These are phyloP conservation scores for Arrhamphus sclerolepis DNA, from an alignment of 2,797 vertebrate species.

Conservation along the genomic window DNA sequence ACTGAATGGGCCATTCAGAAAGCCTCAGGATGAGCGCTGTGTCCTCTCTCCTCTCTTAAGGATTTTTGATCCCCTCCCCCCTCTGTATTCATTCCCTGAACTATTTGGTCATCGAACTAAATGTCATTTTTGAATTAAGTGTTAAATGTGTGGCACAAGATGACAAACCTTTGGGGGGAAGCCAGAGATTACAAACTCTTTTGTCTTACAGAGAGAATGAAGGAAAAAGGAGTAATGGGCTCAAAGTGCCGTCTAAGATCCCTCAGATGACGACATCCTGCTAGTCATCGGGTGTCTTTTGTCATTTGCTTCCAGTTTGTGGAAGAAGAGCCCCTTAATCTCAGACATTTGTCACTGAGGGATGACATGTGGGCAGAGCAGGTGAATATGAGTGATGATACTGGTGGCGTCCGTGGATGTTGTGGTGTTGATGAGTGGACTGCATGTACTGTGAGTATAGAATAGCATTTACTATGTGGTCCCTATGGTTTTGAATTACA, in stretches of 20 bases:
- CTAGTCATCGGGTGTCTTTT: neutral
- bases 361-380: neutral
- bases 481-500: constrained; percentile 31
- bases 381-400: constrained; percentile 1
- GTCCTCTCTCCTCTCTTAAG: constrained; percentile 23
- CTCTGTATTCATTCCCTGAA: constrained; percentile 10
- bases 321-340: constrained; percentile 23
- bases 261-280: constrained; percentile 8
- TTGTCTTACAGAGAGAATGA: constrained; percentile 12
- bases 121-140: constrained; percentile 27
- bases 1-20: constrained; percentile 18
- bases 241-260: neutral
- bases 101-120: constrained; percentile 4
- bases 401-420: constrained; percentile 29
- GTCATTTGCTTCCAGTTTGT: neutral
- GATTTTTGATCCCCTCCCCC: constrained; percentile 12
- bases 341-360: neutral
- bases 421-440: constrained; percentile 31
- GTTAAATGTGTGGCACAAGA: constrained; percentile 43
- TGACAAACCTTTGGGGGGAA: neutral
- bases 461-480: constrained; percentile 26
- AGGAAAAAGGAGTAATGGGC: constrained; percentile 7
- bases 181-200: constrained; percentile 7
- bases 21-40: constrained; percentile 36
- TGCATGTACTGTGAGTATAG: constrained; percentile 22